phyloP scores from a whole-genome alignment of 2,113 vertebrate genomes.

The Guaruba guarouba region DNA sequence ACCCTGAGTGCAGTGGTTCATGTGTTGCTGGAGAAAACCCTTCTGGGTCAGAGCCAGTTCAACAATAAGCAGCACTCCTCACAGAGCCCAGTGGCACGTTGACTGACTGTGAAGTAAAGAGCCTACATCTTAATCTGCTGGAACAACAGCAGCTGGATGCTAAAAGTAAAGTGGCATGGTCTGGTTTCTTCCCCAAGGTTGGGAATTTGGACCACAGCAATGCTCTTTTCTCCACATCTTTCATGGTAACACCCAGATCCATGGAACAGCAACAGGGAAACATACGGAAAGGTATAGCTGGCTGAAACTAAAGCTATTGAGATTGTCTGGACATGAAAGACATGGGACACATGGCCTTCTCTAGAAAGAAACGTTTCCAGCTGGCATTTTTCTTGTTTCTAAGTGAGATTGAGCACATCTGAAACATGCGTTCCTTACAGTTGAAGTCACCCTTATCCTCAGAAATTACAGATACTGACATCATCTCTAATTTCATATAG shows the following conservation, averaged over 20 bases:
- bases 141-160: background rate
- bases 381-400: background rate
- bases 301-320: background rate
- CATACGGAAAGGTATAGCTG: background rate
- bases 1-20: accelerated
- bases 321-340: background rate
- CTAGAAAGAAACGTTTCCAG: background rate
- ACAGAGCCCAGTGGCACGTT: accelerated
- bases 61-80: accelerated
- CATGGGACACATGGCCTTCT: background rate
- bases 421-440: background rate
- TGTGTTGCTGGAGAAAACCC: background rate
- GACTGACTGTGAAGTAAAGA: background rate
- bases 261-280: background rate
- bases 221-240: background rate
- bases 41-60: background rate
- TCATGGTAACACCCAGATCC: background rate
- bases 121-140: background rate
- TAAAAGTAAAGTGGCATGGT: background rate
- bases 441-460: background rate
- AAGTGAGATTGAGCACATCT: background rate
- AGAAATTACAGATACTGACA: background rate
- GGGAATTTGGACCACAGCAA: accelerated
- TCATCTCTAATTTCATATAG: background rate
- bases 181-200: background rate